Base-by-base conservation (phyloP, 2,888 invertebrate genomes). In the Lithophane leautieri region DNA sequence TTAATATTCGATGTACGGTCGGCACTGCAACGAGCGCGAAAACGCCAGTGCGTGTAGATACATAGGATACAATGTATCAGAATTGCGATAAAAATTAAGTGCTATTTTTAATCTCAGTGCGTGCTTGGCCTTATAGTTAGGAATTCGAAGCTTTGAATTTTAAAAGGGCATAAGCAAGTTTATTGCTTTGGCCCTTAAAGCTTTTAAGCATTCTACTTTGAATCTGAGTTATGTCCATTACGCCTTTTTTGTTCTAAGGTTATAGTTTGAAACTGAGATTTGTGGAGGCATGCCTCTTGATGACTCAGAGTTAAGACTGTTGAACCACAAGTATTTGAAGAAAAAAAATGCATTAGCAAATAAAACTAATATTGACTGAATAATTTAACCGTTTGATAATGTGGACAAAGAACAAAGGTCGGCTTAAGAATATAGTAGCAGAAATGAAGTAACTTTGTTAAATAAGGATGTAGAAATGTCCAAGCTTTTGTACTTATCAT, bases 261-360 rank as follows among this genome's bases (percentile, higher is more conserved):
- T 40, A 47, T 61, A 34, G 9, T 50, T 63, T 60, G 7, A 25
- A 63, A 61, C 60, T 69, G n/a, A 76, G 54, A 63, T 60, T 47
- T 14, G 47, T 76, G 77, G 60, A 34, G 47, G 25, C 56, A 62
- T 58, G 47, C 40, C 42, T 65, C 28, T 68, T 47, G 56, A 44
- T 80, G 82, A 82, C 54, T 71, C 80, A 80, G 28, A 25, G 6
- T 44, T 22, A 11, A 11, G 82, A 76, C 69, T 70, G 34, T 67
- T 76, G 81, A 60, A 61, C 65, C 14, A 19, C 40, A 25, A 79
- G 72, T 44, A 60, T 70, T 47, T 42, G 2, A 42, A 69, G 47
- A 19, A 68, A 82, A 82, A 71, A 78, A 78, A 68, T 72, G 56
- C 25, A 67, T 73, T 54, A 50, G 74, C 54, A 74, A 74, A 74